Evolutionary conservation across 2,797 vertebrate species (phyloP).

Genomic region (Champsocephalus esox): DNA sequence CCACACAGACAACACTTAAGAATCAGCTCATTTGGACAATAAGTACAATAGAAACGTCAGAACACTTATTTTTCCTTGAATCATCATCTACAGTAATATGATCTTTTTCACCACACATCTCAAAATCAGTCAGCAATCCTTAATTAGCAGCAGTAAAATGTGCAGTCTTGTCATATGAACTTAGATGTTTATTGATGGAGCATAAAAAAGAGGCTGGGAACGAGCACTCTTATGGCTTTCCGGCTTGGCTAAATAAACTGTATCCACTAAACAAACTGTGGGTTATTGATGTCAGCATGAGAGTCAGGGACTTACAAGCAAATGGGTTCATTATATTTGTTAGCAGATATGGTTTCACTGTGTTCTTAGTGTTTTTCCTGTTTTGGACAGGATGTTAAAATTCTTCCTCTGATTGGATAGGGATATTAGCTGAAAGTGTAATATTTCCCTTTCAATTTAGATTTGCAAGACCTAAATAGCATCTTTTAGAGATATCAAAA

Average conservation of each 20-base stretch:
- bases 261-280: conserved; percentile 50
- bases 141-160: conserved; percentile 29
- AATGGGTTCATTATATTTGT: conserved; percentile 41
- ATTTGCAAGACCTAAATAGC: neutral
- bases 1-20: neutral
- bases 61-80: neutral
- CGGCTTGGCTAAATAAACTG: conserved; percentile 63
- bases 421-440: neutral
- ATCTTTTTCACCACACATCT: neutral
- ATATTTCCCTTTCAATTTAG: neutral
- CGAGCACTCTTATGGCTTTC: conserved; percentile 42
- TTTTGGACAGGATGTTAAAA: conserved; percentile 37
- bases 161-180: conserved; percentile 32
- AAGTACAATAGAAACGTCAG: neutral
- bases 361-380: conserved; percentile 4
- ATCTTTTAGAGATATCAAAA: neutral
- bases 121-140: conserved; percentile 1
- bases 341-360: neutral
- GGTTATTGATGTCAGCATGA: conserved; percentile 51
- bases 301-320: conserved; percentile 21
- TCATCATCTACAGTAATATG: neutral
- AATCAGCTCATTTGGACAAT: neutral
- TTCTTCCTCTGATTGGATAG: neutral
- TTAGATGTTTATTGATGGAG: conserved; percentile 61
- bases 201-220: conserved; percentile 62